Evolutionary conservation across 2,888 invertebrate genomes (phyloP), one percentile per base, ranked within the genome.

Genomic region (Synergus itoensis): DNA sequence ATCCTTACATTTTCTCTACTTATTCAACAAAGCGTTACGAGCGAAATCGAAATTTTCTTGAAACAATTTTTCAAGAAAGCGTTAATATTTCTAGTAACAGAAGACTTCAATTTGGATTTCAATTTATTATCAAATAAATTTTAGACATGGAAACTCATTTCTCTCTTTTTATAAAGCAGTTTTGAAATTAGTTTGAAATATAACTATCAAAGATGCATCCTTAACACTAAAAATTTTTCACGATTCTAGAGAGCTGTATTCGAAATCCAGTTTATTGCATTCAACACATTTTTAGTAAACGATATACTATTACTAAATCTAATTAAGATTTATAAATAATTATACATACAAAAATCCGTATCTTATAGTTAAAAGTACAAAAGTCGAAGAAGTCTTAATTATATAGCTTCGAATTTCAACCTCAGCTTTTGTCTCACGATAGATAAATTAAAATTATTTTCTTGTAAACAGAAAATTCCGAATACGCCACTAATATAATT

Each of bases 401-500:
- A 36, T 36, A 4, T 63, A 48, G 21, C 28, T 21, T 2, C 14
- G 43, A 45, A 45, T 67, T 16, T 45, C 5, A 12, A 14, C 43
- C 21, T 43, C 14, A 4, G 41, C 11, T 45, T 28, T 57, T 57
- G 1, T 18, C n/a, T 73, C 14, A 21, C 18, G n/a, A n/a, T 45
- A 43, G 16, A 21, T 67, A 21, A 12, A 11, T 7, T 11, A 1
- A 40, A 65, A 40, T 40, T 41, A 41, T 9, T 4, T 57, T 73
- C n/a, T 36, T 36, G 21, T 2, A 8, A 16, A 7, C 12, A 48
- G 73, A 53, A 73, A 53, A 57, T 73, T 73, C 12, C 53, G 40
- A 53, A 7, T 53, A 73, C n/a, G 73, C 16, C 28, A 69, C 4
- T 53, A 53, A 9, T 28, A 73, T 41, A 36, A 48, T 53, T 73